Conservation (phyloP, 2,113 vertebrate genomes). For the Terrapene triunguis region DNA sequence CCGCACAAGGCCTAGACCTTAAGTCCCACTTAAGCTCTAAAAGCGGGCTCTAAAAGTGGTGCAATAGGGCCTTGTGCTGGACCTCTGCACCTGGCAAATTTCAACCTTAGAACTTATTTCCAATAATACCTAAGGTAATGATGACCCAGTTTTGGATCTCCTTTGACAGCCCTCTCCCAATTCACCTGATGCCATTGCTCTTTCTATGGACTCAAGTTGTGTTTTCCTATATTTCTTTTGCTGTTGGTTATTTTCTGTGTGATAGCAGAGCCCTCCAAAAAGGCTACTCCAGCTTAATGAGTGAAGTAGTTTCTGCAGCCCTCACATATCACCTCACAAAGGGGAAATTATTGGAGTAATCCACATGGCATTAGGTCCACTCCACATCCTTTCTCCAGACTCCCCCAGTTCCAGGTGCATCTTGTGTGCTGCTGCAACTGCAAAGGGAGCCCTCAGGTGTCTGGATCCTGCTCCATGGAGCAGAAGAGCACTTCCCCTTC, state of each 20-base stretch:
- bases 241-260: not conserved
- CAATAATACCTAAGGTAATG: not conserved
- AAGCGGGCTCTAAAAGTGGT: not conserved
- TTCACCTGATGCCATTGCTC: not conserved
- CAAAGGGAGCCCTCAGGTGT: not conserved
- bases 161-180: not conserved
- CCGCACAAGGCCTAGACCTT: not conserved
- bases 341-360: not conserved
- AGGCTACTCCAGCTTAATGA: not conserved
- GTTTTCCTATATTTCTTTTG: not conserved
- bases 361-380: not conserved
- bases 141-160: not conserved
- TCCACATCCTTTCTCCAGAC: not conserved
- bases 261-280: not conserved
- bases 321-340: accelerated
- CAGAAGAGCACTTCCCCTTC: not conserved
- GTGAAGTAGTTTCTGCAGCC: not conserved
- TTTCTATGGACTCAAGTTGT: not conserved
- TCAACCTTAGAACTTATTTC: not conserved
- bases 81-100: not conserved
- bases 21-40: not conserved
- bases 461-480: not conserved
- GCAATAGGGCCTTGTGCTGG: not conserved
- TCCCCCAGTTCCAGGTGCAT: accelerated
- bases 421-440: not conserved